Evolutionary conservation across 2,113 vertebrate genomes (phyloP).

Genomic region (Cyanistes caeruleus): DNA sequence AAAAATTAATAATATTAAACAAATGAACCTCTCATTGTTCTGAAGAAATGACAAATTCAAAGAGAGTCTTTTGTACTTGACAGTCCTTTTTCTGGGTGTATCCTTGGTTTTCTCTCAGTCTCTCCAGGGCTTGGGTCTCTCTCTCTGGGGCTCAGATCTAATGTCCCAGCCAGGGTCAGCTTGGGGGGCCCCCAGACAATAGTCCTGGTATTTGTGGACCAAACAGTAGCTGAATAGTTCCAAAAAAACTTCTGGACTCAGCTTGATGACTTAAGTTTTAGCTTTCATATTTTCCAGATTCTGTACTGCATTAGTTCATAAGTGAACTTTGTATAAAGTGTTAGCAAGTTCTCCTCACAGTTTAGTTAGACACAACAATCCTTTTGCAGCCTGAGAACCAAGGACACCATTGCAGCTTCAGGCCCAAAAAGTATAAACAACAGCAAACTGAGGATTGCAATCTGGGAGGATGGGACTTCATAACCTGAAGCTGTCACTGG

Average conservation of each 20-base stretch:
- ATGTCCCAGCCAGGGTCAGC: background rate
- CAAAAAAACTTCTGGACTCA: background rate
- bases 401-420: background rate
- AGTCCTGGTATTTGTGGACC: background rate
- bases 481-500: background rate
- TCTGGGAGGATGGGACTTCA: background rate
- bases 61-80: no score
- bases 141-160: no score
- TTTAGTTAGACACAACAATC: background rate
- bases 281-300: background rate
- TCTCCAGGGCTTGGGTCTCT: no score
- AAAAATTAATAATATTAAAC: no score
- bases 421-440: background rate
- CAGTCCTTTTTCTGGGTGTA: background rate
- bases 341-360: background rate
- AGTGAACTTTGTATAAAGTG: background rate
- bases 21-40: fast-evolving
- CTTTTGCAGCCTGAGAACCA: background rate
- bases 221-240: background rate
- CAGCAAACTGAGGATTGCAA: background rate
- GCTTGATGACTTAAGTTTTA: background rate
- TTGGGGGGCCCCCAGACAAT: background rate
- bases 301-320: background rate
- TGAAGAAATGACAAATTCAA: background rate
- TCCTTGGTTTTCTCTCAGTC: no score